Evolutionary conservation across 2,113 vertebrate species (phyloP).

Genomic region (Coryphaenoides rupestris): DNA sequence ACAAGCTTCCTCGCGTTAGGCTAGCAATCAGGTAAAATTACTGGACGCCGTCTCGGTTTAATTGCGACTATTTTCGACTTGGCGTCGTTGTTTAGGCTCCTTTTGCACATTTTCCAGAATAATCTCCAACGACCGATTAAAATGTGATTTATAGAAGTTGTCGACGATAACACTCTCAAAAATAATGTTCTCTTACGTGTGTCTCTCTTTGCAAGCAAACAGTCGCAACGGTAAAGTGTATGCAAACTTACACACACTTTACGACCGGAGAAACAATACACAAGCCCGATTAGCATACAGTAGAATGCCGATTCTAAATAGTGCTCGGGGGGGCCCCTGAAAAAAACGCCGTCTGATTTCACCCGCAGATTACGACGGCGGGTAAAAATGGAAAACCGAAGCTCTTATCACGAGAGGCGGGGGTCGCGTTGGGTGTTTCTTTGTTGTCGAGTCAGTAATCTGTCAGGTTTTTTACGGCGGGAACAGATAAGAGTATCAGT

Average conservation of each 20-base stretch:
- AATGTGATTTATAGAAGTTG: too few species aligned
- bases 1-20: neutral
- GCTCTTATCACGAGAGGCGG: slow-evolving; percentile 53
- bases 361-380: slow-evolving; percentile 41
- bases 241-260: too few species aligned
- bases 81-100: too few species aligned
- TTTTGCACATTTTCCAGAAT: too few species aligned
- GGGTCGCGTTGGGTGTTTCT: slow-evolving; percentile 43
- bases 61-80: too few species aligned
- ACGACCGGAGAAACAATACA: neutral
- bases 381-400: slow-evolving; percentile 41
- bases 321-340: slow-evolving; percentile 30
- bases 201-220: too few species aligned
- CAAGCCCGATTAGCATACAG: slow-evolving; percentile 57
- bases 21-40: slow-evolving; percentile 9
- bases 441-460: slow-evolving; percentile 65
- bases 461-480: slow-evolving; percentile 61
- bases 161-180: too few species aligned
- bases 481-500: slow-evolving; percentile 59
- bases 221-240: too few species aligned
- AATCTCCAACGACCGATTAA: too few species aligned
- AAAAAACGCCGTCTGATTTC: slow-evolving; percentile 30
- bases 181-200: too few species aligned
- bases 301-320: slow-evolving; percentile 21
- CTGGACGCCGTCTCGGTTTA: too few species aligned